Evolutionary conservation across 2,888 invertebrate species (phyloP), one percentile per base, ranked within the genome.

Genomic region (Cataglyphis albicans): DNA sequence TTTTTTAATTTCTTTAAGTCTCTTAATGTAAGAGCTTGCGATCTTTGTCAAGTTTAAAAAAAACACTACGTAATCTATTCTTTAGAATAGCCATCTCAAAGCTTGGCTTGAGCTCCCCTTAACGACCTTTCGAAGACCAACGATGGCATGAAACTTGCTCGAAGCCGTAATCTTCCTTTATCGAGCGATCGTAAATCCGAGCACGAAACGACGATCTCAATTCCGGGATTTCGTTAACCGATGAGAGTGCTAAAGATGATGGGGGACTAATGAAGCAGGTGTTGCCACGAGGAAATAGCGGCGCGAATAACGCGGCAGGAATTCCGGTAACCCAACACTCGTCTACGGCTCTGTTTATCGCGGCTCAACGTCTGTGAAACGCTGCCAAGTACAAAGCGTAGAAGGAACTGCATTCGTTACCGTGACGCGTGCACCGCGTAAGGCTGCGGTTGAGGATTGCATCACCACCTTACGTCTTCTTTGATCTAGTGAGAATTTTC

Each of bases 281-380:
- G 76, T 67, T 84, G 78, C 80, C 88, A 82, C 76, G 81, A 52
- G 44, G 81, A 83, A 70, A 72, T 83, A 81, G 81, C 73, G 82
- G 68, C 80, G 83, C 74, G 65, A 78, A 80, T 76, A 63, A 86
- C 64, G 65, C 72, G 67, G 44, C 70, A 83, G 82, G 68, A 85
- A 86, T 85, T 65, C 38, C 64, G 83, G 85, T 84, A 75, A 86
- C 86, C 63, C 75, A 70, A 87, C 75, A 73, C 75, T 74, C 85
- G 85, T 68, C 68, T 84, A 84, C 86, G 82, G 82, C 84, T 88
- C 86, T 68, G 87, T 81, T 89, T 85, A 86, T 87, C 83, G 61
- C 35, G 32, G 81, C 61, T 72, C 29, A 64, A 68, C 74, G 78
- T 70, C 73, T 76, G 65, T 80, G 83, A 87, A 89, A 85, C 84